These are phyloP conservation scores for Labeo catla DNA, from an alignment of 2,113 vertebrate species.

Conservation along the genomic window DNA sequence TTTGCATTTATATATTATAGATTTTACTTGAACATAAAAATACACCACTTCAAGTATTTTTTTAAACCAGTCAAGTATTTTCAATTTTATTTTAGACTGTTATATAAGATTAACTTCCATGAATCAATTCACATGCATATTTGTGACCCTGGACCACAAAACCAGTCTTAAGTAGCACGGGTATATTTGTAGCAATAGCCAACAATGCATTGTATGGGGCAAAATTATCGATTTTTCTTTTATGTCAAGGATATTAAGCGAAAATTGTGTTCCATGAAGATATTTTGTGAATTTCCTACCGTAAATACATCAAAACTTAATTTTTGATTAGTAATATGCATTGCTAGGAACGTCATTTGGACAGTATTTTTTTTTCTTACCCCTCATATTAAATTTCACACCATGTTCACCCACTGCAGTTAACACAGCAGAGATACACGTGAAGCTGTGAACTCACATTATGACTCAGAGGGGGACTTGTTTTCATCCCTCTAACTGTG, in stretches of 20 bases:
- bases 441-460: conserved; percentile 18
- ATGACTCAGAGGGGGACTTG: background rate
- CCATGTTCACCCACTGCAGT: background rate
- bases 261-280: too few species aligned
- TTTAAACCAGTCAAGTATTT: background rate
- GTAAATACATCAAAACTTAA: too few species aligned
- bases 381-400: background rate
- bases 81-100: background rate
- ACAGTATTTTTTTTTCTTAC: background rate
- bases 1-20: background rate
- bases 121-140: background rate
- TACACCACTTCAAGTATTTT: background rate
- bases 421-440: background rate
- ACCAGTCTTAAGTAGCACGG: too few species aligned
- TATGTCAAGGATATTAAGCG: too few species aligned
- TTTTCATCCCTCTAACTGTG: background rate
- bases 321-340: too few species aligned
- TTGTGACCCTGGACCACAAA: too few species aligned
- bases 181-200: too few species aligned
- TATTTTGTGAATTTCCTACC: too few species aligned
- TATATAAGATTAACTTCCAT: background rate
- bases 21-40: background rate
- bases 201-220: too few species aligned
- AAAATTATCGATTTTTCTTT: too few species aligned
- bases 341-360: too few species aligned